These are phyloP conservation scores for Lipophrys pholis DNA, from an alignment of 2,113 vertebrate genomes.

Conservation along the genomic window DNA sequence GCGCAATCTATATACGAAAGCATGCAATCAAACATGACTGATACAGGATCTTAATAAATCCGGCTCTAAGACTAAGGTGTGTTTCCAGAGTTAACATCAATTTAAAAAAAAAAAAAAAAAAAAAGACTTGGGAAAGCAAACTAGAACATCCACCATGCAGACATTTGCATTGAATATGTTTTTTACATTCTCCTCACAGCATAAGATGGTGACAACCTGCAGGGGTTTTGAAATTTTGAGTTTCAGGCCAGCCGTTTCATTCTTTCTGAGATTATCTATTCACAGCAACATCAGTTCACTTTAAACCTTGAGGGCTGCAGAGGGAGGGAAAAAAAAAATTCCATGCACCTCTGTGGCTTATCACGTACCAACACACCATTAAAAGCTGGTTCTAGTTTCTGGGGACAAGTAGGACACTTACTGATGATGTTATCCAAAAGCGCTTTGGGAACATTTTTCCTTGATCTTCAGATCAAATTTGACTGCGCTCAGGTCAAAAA, in stretches of 20 bases:
- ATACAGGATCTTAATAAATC: too few relatives aligned
- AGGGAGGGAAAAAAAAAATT: slow-evolving; percentile 16
- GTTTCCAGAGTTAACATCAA: too few relatives aligned
- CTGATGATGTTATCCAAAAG: slow-evolving; percentile 28
- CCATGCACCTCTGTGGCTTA: slow-evolving; percentile 27
- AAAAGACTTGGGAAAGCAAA: too few relatives aligned
- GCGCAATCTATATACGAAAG: too few relatives aligned
- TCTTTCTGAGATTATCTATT: slow-evolving; percentile 35
- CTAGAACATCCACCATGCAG: too few relatives aligned
- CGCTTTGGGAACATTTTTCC: slow-evolving; percentile 5
- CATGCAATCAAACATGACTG: too few relatives aligned
- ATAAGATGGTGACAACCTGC: background rate
- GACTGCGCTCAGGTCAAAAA: background rate
- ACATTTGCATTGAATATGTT: too few relatives aligned
- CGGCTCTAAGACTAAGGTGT: too few relatives aligned
- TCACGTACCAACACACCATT: slow-evolving; percentile 26
- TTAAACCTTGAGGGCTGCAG: slow-evolving; percentile 11
- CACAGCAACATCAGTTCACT: slow-evolving; percentile 35
- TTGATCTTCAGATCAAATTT: slow-evolving; percentile 34
- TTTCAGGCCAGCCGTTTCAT: slow-evolving; percentile 26
- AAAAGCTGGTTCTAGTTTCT: slow-evolving; percentile 17
- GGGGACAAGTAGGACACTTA: slow-evolving; percentile 28
- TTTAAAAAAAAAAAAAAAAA: too few relatives aligned
- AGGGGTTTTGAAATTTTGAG: slow-evolving; percentile 1
- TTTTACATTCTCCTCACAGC: background rate